Conservation (phyloP, 2,797 vertebrate genomes). For the Urophycis tenuis region DNA sequence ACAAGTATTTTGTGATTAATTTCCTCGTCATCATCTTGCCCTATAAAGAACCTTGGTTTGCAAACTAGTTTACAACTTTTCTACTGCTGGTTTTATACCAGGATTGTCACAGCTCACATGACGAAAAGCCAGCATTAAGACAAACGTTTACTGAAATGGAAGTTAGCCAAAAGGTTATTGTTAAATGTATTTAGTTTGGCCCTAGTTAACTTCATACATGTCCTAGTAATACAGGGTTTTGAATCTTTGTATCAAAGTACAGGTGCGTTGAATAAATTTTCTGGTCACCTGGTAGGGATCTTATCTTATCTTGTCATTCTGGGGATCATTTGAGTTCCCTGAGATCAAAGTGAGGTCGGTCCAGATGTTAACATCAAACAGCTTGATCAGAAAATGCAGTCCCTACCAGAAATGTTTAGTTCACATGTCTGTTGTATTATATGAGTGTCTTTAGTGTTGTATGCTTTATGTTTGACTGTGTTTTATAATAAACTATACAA, state of each 20-base stretch:
- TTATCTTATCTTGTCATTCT: neutral
- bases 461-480: neutral
- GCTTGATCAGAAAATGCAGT: too few species aligned
- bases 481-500: neutral
- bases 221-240: neutral
- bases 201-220: neutral
- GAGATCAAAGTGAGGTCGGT: neutral
- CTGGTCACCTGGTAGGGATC: neutral
- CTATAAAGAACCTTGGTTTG: slow-evolving; percentile 1
- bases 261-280: neutral
- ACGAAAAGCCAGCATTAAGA: neutral
- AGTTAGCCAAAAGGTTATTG: neutral
- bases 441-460: neutral
- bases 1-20: neutral
- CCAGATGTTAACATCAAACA: neutral
- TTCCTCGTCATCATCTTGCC: slow-evolving; percentile 22
- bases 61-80: neutral
- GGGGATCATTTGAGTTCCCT: neutral
- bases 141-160: neutral
- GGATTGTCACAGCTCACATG: neutral
- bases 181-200: neutral
- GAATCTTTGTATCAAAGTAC: neutral
- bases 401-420: too few species aligned
- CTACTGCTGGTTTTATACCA: neutral
- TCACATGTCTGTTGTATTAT: neutral